phyloP scores from a whole-genome alignment of 2,888 invertebrate species.

The Agrochola macilenta region DNA sequence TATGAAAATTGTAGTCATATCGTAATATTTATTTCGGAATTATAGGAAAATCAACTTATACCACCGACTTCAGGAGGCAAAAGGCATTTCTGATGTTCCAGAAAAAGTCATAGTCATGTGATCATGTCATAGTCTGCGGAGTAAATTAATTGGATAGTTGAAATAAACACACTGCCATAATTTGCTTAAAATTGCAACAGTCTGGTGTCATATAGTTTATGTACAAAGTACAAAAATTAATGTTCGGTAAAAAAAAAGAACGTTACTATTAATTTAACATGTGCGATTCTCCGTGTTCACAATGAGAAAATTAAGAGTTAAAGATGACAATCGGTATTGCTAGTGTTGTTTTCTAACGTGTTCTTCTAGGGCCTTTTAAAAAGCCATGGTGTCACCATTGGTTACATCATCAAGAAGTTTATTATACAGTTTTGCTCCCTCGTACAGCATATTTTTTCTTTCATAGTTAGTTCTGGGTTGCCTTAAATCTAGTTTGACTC shows the following conservation, averaged over 20 bases:
- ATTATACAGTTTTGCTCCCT: too few species aligned
- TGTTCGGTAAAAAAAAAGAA: neutral
- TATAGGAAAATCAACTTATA: neutral
- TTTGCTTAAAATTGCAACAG: slow-evolving; percentile 48
- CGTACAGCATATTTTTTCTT: too few species aligned
- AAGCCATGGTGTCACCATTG: too few species aligned
- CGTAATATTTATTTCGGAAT: neutral
- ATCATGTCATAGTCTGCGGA: slow-evolving; percentile 43
- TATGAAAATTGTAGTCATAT: slow-evolving; percentile 16
- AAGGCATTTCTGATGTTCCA: neutral
- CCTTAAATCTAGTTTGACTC: too few species aligned
- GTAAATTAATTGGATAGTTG: slow-evolving; percentile 40
- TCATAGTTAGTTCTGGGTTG: too few species aligned
- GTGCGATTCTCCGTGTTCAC: too few species aligned
- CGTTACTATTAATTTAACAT: too few species aligned
- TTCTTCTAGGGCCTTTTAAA: too few species aligned
- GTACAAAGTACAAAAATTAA: slow-evolving; percentile 12
- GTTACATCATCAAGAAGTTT: too few species aligned
- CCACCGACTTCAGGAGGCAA: neutral
- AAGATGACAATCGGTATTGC: too few species aligned
- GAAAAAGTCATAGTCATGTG: neutral
- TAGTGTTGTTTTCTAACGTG: too few species aligned
- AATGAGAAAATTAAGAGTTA: too few species aligned
- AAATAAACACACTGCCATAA: slow-evolving; percentile 47
- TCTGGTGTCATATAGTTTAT: slow-evolving; percentile 26